Percentiles rank a stretch among this genome's conserved stretches.
phyloP scores from a whole-genome alignment of 2,888 invertebrate genomes.

The Mimachlamys varia region DNA sequence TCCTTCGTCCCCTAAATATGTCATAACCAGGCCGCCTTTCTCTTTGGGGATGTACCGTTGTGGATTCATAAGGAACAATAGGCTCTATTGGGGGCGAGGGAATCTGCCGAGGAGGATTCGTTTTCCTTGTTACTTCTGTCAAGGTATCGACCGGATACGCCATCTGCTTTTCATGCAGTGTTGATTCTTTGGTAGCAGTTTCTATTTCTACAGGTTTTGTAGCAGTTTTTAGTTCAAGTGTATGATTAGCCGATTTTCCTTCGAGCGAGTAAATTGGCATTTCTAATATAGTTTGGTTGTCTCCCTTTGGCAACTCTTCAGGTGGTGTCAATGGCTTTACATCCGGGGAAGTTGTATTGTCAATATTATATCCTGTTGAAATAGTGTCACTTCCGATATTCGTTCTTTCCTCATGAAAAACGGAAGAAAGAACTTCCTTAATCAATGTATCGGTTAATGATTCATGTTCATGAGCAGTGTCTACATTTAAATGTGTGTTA shows the following conservation, averaged over 20 bases:
- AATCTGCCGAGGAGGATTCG: neutral
- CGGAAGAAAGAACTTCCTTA: neutral
- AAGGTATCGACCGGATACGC: neutral
- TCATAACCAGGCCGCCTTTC: neutral
- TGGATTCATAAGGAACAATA: neutral
- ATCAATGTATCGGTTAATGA: neutral
- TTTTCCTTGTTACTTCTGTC: neutral
- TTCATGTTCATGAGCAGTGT: neutral
- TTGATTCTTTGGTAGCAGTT: neutral
- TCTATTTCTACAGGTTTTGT: neutral
- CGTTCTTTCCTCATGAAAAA: neutral
- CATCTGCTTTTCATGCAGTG: neutral
- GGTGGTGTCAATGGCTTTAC: neutral
- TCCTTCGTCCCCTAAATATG: neutral
- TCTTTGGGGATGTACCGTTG: neutral
- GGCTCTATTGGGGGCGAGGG: neutral
- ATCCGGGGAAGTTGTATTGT: neutral
- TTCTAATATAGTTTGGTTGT: neutral
- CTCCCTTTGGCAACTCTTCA: neutral
- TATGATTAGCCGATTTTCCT: neutral
- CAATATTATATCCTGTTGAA: neutral
- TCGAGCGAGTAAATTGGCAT: neutral
- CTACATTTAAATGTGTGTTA: neutral
- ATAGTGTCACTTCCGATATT: neutral
- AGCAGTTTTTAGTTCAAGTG: neutral